phyloP scores from a whole-genome alignment of 2,797 vertebrate species.

The Eremophila alpestris region DNA sequence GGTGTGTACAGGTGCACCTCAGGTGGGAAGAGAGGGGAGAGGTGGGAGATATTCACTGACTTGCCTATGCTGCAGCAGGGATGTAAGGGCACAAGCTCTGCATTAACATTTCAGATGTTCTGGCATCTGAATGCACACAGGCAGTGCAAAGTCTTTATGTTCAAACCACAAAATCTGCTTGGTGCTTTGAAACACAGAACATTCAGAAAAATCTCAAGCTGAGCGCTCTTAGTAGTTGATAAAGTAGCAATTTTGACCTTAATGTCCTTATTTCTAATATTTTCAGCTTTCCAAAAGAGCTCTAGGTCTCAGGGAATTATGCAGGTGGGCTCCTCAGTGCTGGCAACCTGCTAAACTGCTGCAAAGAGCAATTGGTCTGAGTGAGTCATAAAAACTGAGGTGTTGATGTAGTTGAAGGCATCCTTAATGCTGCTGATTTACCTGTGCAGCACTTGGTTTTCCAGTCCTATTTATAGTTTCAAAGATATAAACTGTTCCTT shows the following conservation, averaged over 20 bases:
- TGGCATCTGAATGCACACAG: not conserved
- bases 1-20: rapidly evolving
- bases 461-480: not conserved
- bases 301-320: not conserved
- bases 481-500: not conserved
- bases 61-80: not conserved
- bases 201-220: not conserved
- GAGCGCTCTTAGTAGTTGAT: not conserved
- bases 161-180: not conserved
- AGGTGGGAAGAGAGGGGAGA: not conserved
- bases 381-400: not conserved
- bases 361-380: not conserved
- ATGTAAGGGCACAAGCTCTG: not conserved
- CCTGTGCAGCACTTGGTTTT: not conserved
- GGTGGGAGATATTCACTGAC: not conserved
- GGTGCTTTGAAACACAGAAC: not conserved
- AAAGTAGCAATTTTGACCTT: not conserved
- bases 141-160: not conserved
- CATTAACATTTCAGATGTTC: not conserved
- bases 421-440: not conserved
- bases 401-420: not conserved
- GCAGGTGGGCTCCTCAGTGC: not conserved
- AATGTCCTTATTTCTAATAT: not conserved
- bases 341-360: not conserved
- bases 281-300: not conserved